Percentiles rank a stretch among this genome's conserved stretches.
Conservation (phyloP, 2,797 vertebrate species). For the Halcyon chelicuti region DNA sequence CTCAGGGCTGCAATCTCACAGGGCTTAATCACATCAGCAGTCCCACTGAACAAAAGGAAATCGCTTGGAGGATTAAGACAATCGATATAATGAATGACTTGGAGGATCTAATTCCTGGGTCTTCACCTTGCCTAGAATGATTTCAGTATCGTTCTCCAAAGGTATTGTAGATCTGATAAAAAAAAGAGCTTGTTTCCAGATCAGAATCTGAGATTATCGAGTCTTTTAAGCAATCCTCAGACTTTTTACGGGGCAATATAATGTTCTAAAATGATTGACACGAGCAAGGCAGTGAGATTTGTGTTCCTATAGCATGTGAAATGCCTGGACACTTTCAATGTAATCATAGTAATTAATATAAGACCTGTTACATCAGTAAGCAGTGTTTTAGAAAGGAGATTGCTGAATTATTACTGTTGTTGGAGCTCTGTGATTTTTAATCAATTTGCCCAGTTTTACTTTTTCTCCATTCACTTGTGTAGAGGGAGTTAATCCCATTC, state of each 20-base stretch:
- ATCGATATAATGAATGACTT: not conserved
- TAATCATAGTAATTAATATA: not conserved
- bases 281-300: not conserved
- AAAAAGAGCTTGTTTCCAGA: not conserved
- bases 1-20: not conserved
- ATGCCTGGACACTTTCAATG: not conserved
- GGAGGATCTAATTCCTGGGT: not conserved
- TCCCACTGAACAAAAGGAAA: not conserved
- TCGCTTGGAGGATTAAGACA: not conserved
- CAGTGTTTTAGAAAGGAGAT: not conserved
- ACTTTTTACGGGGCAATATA: not conserved
- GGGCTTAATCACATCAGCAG: not conserved
- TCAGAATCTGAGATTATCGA: not conserved
- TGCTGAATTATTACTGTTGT: not conserved
- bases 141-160: not conserved
- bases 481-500: not conserved
- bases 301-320: not conserved
- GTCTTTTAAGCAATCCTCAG: not conserved
- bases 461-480: not conserved
- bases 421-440: not conserved
- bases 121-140: not conserved
- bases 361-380: not conserved
- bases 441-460: not conserved
- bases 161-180: not conserved
- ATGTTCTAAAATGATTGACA: not conserved